Conservation (phyloP, 2,113 vertebrate genomes). For the Rana temporaria region DNA sequence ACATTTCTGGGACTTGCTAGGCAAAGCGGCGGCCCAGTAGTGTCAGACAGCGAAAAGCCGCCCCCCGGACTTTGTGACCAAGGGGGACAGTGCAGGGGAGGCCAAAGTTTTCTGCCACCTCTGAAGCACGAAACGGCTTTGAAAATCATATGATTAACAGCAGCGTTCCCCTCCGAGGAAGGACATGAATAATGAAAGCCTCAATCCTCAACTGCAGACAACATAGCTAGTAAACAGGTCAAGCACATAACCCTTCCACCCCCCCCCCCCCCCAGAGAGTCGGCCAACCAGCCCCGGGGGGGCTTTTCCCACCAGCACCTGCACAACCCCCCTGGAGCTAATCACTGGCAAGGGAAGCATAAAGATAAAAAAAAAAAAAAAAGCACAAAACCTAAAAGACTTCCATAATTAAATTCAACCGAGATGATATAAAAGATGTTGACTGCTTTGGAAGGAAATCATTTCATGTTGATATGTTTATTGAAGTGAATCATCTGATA, state of each 20-base stretch:
- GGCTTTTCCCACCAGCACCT: background rate
- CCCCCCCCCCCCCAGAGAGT: constrained; percentile 11
- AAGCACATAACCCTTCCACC: background rate
- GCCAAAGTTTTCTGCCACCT: constrained; percentile 21
- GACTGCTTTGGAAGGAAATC: constrained; percentile 23
- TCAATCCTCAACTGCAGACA: constrained; percentile 22
- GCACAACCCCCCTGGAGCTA: background rate
- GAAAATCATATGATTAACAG: constrained; percentile 51
- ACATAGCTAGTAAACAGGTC: constrained; percentile 42
- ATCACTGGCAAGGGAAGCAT: constrained; percentile 15
- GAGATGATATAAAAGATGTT: constrained; percentile 31
- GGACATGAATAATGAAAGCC: constrained; percentile 50
- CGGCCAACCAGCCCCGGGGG: background rate
- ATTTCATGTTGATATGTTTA: constrained; percentile 33
- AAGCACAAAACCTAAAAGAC: background rate
- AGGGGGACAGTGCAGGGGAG: constrained; percentile 30
- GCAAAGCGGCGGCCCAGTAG: constrained; percentile 3
- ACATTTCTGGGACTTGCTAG: constrained; percentile 32
- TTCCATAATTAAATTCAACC: constrained; percentile 21
- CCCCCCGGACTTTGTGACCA: constrained; percentile 9
- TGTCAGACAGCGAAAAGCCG: constrained; percentile 2
- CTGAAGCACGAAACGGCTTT: constrained; percentile 30
- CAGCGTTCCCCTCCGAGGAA: constrained; percentile 19
- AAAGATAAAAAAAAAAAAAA: background rate
- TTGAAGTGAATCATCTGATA: constrained; percentile 5